Conservation (phyloP, 2,797 vertebrate species). For the Dendrocincla fuliginosa region DNA sequence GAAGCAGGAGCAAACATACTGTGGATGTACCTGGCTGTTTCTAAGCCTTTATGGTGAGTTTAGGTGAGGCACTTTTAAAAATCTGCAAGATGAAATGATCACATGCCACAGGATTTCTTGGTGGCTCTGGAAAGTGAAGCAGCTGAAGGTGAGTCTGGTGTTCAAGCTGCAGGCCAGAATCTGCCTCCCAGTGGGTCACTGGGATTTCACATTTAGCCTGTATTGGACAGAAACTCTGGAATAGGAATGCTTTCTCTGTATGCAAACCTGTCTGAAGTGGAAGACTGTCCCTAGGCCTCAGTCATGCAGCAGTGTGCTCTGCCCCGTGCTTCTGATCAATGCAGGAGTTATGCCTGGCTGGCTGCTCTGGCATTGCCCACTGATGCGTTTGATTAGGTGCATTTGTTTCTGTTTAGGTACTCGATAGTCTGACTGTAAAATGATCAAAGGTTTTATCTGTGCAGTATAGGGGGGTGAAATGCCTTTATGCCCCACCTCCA, state of each 20-base stretch:
- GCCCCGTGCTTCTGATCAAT: not conserved
- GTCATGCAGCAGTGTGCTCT: not conserved
- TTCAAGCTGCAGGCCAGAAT: not conserved
- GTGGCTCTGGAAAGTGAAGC: not conserved
- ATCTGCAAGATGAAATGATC: not conserved
- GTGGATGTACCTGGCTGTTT: not conserved
- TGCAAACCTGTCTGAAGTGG: not conserved
- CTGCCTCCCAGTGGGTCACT: not conserved
- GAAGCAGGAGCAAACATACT: not conserved
- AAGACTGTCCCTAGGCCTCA: not conserved
- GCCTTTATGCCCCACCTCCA: not conserved
- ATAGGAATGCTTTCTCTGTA: not conserved
- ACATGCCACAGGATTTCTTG: not conserved
- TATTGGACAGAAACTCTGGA: not conserved
- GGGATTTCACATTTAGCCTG: not conserved
- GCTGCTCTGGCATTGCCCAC: not conserved
- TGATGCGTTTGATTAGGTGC: not conserved
- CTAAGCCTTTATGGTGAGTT: not conserved
- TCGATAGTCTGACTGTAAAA: not conserved
- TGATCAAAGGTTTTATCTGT: not conserved
- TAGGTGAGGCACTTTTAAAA: not conserved
- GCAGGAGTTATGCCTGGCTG: not conserved
- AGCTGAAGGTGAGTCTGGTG: not conserved
- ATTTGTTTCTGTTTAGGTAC: conserved; percentile 24
- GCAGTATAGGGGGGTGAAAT: not conserved